These are phyloP conservation scores for Cantharis lateralis DNA, from an alignment of 2,888 invertebrate genomes.

Conservation along the genomic window DNA sequence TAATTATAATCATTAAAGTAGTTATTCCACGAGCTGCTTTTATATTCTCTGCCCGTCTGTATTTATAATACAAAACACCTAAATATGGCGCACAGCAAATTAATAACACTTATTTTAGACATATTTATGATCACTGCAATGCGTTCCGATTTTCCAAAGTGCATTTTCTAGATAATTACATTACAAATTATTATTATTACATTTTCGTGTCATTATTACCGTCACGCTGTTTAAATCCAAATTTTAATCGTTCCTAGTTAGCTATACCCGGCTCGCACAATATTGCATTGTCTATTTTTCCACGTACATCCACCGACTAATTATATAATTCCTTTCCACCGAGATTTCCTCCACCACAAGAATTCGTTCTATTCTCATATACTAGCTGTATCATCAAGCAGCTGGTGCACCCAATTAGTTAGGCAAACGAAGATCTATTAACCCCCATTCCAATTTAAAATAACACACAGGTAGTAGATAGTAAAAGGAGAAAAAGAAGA, in stretches of 20 bases:
- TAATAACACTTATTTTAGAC: slow-evolving; percentile 10
- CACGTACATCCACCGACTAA: background rate
- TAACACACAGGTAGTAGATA: background rate
- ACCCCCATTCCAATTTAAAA: background rate
- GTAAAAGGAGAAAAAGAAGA: background rate
- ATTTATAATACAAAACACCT: slow-evolving; percentile 14
- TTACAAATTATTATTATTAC: background rate
- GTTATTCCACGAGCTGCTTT: slow-evolving; percentile 26
- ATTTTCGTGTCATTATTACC: background rate
- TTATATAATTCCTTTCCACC: background rate
- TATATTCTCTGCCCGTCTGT: slow-evolving; percentile 10
- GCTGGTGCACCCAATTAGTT: background rate
- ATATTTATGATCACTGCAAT: slow-evolving; percentile 4
- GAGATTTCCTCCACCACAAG: background rate
- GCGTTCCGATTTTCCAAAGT: background rate
- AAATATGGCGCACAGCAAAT: slow-evolving; percentile 17
- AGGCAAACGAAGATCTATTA: background rate
- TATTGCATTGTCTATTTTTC: background rate
- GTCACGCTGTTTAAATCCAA: background rate
- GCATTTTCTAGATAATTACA: slow-evolving; percentile 1
- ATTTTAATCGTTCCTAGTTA: background rate
- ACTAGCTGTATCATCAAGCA: background rate
- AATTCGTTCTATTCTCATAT: background rate
- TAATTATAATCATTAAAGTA: slow-evolving; percentile 31
- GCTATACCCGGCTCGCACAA: background rate